Conservation (phyloP, 2,888 invertebrate species). For the Mamestra brassicae region DNA sequence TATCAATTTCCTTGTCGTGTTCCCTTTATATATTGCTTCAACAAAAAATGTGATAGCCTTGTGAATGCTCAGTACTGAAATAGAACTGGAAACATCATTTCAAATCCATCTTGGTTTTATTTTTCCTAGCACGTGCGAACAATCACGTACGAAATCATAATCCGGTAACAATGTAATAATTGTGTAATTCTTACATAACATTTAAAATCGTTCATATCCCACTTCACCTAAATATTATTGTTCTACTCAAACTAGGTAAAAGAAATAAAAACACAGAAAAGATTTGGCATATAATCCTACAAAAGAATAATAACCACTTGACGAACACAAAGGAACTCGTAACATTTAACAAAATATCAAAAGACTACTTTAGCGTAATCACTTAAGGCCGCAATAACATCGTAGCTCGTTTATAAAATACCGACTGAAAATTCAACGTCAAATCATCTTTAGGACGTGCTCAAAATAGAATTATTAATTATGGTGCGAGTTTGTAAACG, state of each 20-base stretch:
- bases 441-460: slow-evolving; percentile 8
- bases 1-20: slow-evolving; percentile 6
- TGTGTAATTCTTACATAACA: neutral
- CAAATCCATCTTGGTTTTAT: slow-evolving; percentile 13
- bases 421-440: slow-evolving; percentile 22
- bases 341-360: slow-evolving; percentile 53
- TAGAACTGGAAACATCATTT: neutral
- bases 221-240: neutral
- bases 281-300: slow-evolving; percentile 5
- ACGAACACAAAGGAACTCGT: slow-evolving; percentile 31
- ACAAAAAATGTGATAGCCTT: slow-evolving; percentile 11
- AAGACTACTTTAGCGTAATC: slow-evolving; percentile 37
- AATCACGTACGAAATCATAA: neutral
- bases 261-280: neutral
- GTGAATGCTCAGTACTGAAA: slow-evolving; percentile 4
- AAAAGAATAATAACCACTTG: slow-evolving; percentile 23
- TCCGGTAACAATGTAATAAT: neutral
- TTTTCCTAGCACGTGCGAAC: neutral
- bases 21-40: neutral
- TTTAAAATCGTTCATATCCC: neutral
- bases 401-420: slow-evolving; percentile 22
- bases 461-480: slow-evolving; percentile 40
- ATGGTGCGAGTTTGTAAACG: slow-evolving; percentile 17
- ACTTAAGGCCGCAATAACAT: slow-evolving; percentile 29
- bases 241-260: neutral